Evolutionary conservation across 2,888 invertebrate species (phyloP), one percentile per base, ranked within the genome.

Genomic region (Eupithecia vulgata): DNA sequence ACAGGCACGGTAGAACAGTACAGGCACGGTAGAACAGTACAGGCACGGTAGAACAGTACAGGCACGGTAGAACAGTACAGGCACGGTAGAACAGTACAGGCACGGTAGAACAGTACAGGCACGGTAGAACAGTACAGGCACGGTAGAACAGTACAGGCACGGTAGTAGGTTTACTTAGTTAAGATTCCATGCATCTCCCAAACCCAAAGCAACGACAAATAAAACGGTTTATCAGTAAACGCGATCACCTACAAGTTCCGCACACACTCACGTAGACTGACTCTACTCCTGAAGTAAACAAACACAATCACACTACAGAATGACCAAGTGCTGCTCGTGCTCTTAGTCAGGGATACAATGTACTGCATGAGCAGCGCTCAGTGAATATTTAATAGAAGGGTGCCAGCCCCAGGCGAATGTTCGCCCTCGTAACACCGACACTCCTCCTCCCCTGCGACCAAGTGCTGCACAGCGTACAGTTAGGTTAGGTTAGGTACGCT

Each of bases 381-480:
- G 45, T 74, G 74, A 72, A 78, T 76, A 74, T 71, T 78, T 61
- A 64, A 76, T 67, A 66, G 48, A 35, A 15, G 52, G 65, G 70
- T 30, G 57, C 62, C 52, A 70, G 59, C 73, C 73, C 75, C 67
- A 1, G 12, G 40, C 64, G 40, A 40, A n/a, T 35, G 17, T 35
- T n/a, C 59, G n/a, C n/a, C n/a, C n/a, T n/a, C n/a, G n/a, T n/a
- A n/a, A n/a, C n/a, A n/a, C n/a, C n/a, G n/a, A n/a, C n/a, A n/a
- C n/a, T n/a, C n/a, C n/a, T n/a, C n/a, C n/a, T n/a, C n/a, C n/a
- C n/a, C n/a, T n/a, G n/a, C n/a, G n/a, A n/a, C n/a, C n/a, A n/a
- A n/a, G n/a, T n/a, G n/a, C n/a, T n/a, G n/a, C n/a, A n/a, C n/a
- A n/a, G n/a, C n/a, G n/a, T n/a, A n/a, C n/a, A n/a, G n/a, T n/a